Conservation (phyloP, 2,113 vertebrate genomes). For the Excalfactoria chinensis region DNA sequence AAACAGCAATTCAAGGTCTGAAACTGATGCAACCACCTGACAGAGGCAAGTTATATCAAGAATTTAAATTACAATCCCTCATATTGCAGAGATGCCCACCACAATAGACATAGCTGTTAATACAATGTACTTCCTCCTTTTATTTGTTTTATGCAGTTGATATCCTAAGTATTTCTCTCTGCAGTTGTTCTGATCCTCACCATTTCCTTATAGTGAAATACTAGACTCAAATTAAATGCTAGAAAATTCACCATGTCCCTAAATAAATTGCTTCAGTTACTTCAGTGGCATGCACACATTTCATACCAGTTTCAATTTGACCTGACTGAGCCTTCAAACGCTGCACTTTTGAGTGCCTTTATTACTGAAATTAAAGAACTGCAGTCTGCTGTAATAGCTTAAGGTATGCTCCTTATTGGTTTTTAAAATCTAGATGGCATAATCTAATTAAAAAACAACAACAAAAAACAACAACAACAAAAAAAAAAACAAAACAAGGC, state of each 20-base stretch:
- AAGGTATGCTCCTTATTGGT: rapidly evolving
- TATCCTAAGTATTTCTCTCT: neutral
- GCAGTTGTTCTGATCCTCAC: neutral
- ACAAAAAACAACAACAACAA: no score
- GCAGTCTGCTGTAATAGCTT: neutral
- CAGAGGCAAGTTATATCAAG: neutral
- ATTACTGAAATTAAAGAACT: neutral
- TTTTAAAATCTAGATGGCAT: neutral
- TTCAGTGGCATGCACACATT: neutral
- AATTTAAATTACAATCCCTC: neutral
- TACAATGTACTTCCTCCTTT: neutral
- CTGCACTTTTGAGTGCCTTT: neutral
- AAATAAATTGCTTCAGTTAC: neutral
- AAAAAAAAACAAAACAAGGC: no score
- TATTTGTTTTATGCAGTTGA: neutral
- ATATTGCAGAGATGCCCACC: neutral
- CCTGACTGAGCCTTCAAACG: neutral
- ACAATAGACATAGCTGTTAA: neutral
- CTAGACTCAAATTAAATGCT: neutral
- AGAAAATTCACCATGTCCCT: neutral
- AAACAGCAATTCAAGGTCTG: neutral
- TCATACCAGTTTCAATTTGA: neutral
- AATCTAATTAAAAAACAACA: no score
- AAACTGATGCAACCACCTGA: neutral
- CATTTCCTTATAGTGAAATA: neutral